phyloP scores from a whole-genome alignment of 2,888 invertebrate genomes.

The Ectemnius cavifrons region DNA sequence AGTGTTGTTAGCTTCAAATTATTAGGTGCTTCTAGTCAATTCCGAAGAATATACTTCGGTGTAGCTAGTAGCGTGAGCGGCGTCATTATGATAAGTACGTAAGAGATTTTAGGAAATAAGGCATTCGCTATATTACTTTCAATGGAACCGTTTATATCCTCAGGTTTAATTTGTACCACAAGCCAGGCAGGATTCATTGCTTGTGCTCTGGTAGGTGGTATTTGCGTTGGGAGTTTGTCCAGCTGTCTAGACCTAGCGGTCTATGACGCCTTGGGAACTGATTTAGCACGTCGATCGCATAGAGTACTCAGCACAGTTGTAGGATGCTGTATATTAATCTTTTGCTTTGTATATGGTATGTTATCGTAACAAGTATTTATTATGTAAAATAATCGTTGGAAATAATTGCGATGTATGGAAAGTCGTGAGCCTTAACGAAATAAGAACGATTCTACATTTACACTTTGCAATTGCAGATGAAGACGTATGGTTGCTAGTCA shows the following conservation, averaged over 20 bases:
- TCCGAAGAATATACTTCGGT: slow-evolving; percentile 64
- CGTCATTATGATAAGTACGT: slow-evolving; percentile 56
- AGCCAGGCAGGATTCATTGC: slow-evolving; percentile 41
- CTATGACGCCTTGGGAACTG: slow-evolving; percentile 61
- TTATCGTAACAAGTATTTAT: slow-evolving; percentile 36
- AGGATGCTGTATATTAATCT: slow-evolving; percentile 56
- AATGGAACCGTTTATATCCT: not conserved
- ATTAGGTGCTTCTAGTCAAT: slow-evolving; percentile 45
- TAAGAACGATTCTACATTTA: slow-evolving; percentile 11
- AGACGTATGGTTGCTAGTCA: slow-evolving; percentile 49
- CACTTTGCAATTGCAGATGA: slow-evolving; percentile 56
- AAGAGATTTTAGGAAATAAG: not conserved
- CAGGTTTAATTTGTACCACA: slow-evolving; percentile 35
- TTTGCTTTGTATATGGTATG: slow-evolving; percentile 61
- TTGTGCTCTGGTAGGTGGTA: slow-evolving; percentile 59
- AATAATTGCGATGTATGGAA: not conserved
- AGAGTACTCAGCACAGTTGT: slow-evolving; percentile 62
- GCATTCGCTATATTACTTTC: not conserved
- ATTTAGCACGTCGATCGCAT: slow-evolving; percentile 53
- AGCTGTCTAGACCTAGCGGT: slow-evolving; percentile 61
- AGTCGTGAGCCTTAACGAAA: no score
- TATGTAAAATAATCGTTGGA: slow-evolving; percentile 15
- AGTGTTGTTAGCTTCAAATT: slow-evolving; percentile 58
- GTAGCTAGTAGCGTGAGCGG: slow-evolving; percentile 60
- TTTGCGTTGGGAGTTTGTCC: slow-evolving; percentile 54